Evolutionary conservation across 1,140 invertebrate genomes (phyloP).

Genomic region (Drosophila erecta): DNA sequence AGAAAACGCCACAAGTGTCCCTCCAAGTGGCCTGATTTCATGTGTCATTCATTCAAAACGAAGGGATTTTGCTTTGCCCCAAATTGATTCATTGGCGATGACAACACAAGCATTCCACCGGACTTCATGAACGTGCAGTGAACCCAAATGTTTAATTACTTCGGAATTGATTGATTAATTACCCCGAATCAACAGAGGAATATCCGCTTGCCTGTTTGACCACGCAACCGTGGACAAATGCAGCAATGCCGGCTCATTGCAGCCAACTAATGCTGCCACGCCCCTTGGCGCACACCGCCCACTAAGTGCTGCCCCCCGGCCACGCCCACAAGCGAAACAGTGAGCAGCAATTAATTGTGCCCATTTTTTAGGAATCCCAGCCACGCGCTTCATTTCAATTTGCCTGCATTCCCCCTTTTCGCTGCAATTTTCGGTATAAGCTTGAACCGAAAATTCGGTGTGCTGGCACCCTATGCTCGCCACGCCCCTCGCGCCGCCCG

Average conservation of each 20-base stretch:
- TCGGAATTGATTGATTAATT: neutral
- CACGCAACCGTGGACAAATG: no score
- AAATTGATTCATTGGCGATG: neutral
- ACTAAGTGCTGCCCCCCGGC: neutral
- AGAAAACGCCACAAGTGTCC: neutral
- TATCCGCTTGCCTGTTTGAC: neutral
- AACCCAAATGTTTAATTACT: neutral
- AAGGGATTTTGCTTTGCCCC: neutral
- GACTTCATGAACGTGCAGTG: no score
- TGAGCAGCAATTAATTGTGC: conserved; percentile 62
- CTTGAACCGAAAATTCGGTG: conserved; percentile 50
- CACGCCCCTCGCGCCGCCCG: conserved; percentile 12
- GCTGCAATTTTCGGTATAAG: conserved; percentile 62
- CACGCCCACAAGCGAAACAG: conserved; percentile 3
- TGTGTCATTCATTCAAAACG: neutral
- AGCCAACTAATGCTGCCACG: conserved; percentile 19
- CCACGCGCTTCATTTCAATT: conserved; percentile 68
- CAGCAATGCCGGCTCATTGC: conserved; percentile 26
- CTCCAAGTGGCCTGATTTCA: neutral
- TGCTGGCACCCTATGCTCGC: conserved; percentile 43
- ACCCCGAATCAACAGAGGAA: neutral
- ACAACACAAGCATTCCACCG: no score
- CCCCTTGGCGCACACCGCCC: neutral
- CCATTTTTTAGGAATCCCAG: conserved; percentile 69
- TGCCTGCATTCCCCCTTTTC: conserved; percentile 1